A percentile compares a stretch with the other conserved stretches of the same genome.
Evolutionary conservation across 2,888 invertebrate genomes (phyloP).

Genomic region (Parthenolecanium corni): DNA sequence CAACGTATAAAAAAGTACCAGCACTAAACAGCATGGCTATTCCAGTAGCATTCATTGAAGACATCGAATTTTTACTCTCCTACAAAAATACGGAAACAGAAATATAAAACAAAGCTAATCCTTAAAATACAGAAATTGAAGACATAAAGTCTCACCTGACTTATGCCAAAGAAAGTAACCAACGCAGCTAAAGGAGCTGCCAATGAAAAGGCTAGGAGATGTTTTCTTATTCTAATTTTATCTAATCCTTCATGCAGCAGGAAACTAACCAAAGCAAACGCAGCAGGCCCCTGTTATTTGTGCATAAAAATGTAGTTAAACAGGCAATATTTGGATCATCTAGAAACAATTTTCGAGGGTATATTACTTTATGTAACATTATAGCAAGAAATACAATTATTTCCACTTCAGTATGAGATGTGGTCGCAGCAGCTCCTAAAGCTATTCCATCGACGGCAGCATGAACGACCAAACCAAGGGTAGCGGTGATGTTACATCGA

Average conservation of each 20-base stretch:
- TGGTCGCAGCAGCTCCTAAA: conserved; percentile 93
- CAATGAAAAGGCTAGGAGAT: conserved; percentile 81
- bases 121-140: not conserved
- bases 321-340: not conserved
- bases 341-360: not conserved
- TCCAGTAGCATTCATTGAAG: conserved; percentile 84
- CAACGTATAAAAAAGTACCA: conserved; percentile 96
- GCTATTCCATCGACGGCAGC: conserved; percentile 98
- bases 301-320: not conserved
- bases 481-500: conserved; percentile 75
- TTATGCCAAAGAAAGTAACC: conserved; percentile 85
- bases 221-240: conserved; percentile 70
- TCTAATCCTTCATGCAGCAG: conserved; percentile 90
- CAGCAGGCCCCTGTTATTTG: conserved; percentile 72
- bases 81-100: conserved; percentile 38
- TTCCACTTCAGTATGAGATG: conserved; percentile 91
- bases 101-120: conserved; percentile 2
- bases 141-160: conserved; percentile 44
- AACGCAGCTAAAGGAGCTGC: conserved; percentile 84
- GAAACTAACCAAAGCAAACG: conserved; percentile 97
- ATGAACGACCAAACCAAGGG: conserved; percentile 92
- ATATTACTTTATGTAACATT: conserved; percentile 82
- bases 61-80: conserved; percentile 81
- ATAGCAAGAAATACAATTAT: conserved; percentile 96
- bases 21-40: conserved; percentile 98